phyloP scores from a whole-genome alignment of 2,888 invertebrate species.

The Caradrina clavipalpis region DNA sequence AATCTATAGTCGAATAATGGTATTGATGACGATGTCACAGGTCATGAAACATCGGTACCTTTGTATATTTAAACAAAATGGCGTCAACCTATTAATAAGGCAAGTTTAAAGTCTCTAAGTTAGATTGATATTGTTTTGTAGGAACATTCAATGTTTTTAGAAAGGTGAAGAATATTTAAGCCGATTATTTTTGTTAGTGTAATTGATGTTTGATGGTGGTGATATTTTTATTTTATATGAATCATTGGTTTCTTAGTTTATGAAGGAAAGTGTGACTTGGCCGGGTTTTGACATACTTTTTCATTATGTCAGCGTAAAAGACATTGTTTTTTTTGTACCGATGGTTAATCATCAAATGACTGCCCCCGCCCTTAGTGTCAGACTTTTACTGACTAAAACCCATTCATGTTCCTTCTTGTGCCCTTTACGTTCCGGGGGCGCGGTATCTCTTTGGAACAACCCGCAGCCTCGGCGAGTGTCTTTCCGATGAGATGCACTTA shows the following conservation, averaged over 20 bases:
- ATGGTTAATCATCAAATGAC: no score
- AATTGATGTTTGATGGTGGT: slow-evolving; percentile 28
- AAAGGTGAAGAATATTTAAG: slow-evolving; percentile 26
- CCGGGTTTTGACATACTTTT: background rate
- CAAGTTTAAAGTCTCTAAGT: slow-evolving; percentile 15
- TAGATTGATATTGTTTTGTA: slow-evolving; percentile 28
- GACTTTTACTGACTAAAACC: no score
- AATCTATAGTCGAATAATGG: slow-evolving; percentile 54
- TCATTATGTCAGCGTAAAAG: no score
- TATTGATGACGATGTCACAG: slow-evolving; percentile 62
- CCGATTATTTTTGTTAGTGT: slow-evolving; percentile 35
- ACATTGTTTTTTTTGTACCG: no score
- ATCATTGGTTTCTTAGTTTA: background rate
- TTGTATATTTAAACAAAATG: slow-evolving; percentile 31
- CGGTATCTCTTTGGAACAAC: no score
- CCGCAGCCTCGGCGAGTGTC: no score
- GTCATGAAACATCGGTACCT: slow-evolving; percentile 25
- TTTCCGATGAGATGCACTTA: no score
- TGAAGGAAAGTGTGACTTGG: background rate
- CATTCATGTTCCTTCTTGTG: no score
- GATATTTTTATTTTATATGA: slow-evolving; percentile 1
- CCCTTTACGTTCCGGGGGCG: no score
- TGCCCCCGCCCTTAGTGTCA: no score
- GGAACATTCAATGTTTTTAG: slow-evolving; percentile 35
- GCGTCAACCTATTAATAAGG: slow-evolving; percentile 31